Percentiles rank a stretch among this genome's conserved stretches.
Evolutionary conservation across 2,888 invertebrate genomes (phyloP).

Genomic region (Cheilosia vernalis): DNA sequence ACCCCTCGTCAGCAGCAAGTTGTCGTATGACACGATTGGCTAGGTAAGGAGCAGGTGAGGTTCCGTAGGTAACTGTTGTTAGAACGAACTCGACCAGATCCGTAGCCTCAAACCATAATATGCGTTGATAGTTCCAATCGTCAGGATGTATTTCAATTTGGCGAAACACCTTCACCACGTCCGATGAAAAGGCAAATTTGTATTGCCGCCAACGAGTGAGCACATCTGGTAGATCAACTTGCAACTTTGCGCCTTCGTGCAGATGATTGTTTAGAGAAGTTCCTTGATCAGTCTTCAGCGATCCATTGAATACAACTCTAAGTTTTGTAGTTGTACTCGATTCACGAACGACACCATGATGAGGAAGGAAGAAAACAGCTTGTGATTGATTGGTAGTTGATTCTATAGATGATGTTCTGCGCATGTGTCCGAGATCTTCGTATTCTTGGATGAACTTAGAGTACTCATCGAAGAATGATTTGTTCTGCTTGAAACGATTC

Average conservation of each 20-base stretch:
- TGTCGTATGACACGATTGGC: conserved; percentile 29
- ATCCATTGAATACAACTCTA: conserved; percentile 43
- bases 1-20: conserved; percentile 28
- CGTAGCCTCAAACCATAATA: conserved; percentile 24
- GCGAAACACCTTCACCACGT: background rate
- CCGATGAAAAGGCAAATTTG: background rate
- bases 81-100: conserved; percentile 17
- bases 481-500: conserved; percentile 16
- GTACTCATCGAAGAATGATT: background rate
- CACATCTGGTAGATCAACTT: too few species aligned
- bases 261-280: conserved; percentile 25
- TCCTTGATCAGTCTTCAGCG: conserved; percentile 20
- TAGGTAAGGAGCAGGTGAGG: conserved; percentile 37
- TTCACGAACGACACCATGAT: conserved; percentile 45
- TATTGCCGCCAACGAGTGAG: conserved; percentile 30
- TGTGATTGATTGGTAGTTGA: too few species aligned
- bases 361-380: conserved; percentile 34
- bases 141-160: too few species aligned
- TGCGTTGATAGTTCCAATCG: conserved; percentile 52
- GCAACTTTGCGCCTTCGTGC: conserved; percentile 21
- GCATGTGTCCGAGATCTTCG: conserved; percentile 30
- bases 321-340: conserved; percentile 37
- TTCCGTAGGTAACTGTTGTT: conserved; percentile 37
- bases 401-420: background rate
- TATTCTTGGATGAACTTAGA: conserved; percentile 34